Percentiles rank a stretch among this genome's conserved stretches.
These are phyloP conservation scores for Geococcyx californianus DNA, from an alignment of 2,113 vertebrate species.

Conservation along the genomic window DNA sequence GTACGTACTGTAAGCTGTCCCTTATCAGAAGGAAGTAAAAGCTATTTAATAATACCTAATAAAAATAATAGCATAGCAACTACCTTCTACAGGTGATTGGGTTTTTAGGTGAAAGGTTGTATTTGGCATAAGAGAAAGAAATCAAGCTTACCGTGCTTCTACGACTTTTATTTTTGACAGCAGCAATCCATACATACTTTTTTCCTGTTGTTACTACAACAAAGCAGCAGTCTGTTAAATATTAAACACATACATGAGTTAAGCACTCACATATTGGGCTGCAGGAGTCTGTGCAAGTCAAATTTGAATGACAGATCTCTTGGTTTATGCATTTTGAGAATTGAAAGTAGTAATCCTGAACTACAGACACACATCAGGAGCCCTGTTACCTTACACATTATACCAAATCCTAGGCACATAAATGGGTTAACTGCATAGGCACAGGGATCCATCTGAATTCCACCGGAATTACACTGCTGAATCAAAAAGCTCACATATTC, in stretches of 20 bases:
- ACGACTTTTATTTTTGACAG: background rate
- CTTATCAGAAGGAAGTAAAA: slow-evolving; percentile 29
- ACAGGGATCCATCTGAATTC: background rate
- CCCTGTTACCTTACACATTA: background rate
- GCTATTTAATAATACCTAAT: slow-evolving; percentile 14
- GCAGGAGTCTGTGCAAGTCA: background rate
- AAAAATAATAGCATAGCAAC: slow-evolving; percentile 4
- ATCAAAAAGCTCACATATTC: background rate
- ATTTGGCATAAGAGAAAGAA: background rate
- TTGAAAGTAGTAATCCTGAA: background rate
- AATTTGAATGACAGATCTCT: background rate
- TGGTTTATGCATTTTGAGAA: background rate
- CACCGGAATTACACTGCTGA: background rate
- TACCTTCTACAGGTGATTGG: background rate
- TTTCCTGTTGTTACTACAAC: background rate
- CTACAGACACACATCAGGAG: background rate
- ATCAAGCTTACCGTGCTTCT: background rate
- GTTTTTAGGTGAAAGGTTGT: slow-evolving; percentile 17
- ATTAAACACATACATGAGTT: background rate
- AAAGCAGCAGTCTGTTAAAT: background rate
- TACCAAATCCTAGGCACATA: background rate
- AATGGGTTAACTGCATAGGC: background rate
- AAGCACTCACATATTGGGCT: background rate
- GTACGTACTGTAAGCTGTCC: background rate
- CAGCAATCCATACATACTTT: background rate